Base-by-base conservation (phyloP, 2,888 invertebrate species). In the Sipha maydis region DNA sequence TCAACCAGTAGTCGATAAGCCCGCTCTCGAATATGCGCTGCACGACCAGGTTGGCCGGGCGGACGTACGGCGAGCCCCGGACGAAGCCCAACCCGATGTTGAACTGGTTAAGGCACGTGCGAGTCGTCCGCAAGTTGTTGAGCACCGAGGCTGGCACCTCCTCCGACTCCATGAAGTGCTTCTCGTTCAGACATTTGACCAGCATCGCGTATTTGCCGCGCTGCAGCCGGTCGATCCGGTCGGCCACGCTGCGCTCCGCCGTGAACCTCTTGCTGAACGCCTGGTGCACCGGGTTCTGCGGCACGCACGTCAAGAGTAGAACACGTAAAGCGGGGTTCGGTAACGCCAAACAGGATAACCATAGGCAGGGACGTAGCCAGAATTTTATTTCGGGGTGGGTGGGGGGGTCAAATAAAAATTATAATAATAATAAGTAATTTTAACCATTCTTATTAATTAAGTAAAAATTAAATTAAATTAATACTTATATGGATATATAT, bases 151-250 rank as follows among this genome's bases (percentile, higher is more conserved):
- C 67, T n/a, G 90, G 90, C 54, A 90, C 75, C 0, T 89, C 11
- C 1, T 90, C 89, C 56, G 84, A 69, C 61, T 90, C 90, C 89
- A 89, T 90, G 82, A 90, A 90, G 71, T 89, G 85, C 34, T 85
- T 83, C 28, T 89, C 83, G 69, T 85, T 85, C 56, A 90, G 73
- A 54, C 89, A 89, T 34, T 90, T 90, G 8, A 89, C 79, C 21
- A 90, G 89, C 41, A 88, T 48, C 0, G 90, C 84, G 79, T 90
- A 90, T 31, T 83, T 89, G n/a, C 90, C 90, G 17, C n/a, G 8
- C 25, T 48, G 78, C 67, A 90, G 54, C 38, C 90, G 89, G 7
- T 19, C 11, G 31, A 89, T 28, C n/a, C 90, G 89, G 48, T 90
- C 89, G 19, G 38, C 56, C n/a, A 25, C 41, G 21, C 31, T 28